Conservation (phyloP, 2,888 invertebrate species). For the Lycocerus yunnanus region DNA sequence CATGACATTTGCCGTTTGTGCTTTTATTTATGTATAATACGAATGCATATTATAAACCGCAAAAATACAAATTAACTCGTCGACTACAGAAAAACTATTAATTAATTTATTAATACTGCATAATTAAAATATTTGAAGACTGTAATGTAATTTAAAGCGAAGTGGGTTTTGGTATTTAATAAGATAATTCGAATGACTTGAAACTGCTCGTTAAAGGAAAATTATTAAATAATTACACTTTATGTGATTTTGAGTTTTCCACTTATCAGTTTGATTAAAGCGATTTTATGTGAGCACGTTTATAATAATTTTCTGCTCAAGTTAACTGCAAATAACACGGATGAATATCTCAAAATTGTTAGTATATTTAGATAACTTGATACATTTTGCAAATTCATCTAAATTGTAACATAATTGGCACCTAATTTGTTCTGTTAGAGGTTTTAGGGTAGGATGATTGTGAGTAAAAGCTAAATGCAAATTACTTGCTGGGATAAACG, state of each 20-base stretch:
- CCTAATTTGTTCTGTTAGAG: constrained; percentile 31
- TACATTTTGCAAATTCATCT: constrained; percentile 20
- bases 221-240: neutral
- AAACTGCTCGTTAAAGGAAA: neutral
- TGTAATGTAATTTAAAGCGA: neutral
- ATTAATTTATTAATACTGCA: neutral
- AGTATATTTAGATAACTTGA: constrained; percentile 20
- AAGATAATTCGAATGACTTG: neutral
- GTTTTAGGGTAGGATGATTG: constrained; percentile 26
- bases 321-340: constrained; percentile 1
- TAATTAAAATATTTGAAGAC: neutral
- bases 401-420: constrained; percentile 31
- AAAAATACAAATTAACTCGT: neutral
- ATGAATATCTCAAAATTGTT: neutral
- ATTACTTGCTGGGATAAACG: constrained; percentile 31
- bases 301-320: constrained; percentile 1
- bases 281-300: neutral
- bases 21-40: neutral
- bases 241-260: neutral
- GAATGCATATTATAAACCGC: neutral
- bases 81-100: neutral
- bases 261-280: constrained; percentile 2
- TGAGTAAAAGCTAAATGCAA: constrained; percentile 28
- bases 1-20: neutral
- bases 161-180: neutral